Percentiles rank a stretch among this genome's conserved stretches.
phyloP scores from a whole-genome alignment of 2,888 invertebrate species.

The Bellardia pandia region DNA sequence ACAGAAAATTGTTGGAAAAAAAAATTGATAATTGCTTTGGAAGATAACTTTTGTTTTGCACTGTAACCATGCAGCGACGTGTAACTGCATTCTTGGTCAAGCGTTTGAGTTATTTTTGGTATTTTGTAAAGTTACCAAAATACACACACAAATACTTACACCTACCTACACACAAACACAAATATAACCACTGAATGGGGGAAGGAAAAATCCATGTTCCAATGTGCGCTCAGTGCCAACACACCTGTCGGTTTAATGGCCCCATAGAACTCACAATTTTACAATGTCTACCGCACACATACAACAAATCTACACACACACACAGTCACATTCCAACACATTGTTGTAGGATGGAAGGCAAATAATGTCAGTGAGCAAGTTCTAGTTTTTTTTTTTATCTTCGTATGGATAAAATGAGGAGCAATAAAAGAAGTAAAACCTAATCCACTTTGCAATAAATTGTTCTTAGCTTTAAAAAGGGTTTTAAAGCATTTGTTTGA shows the following conservation, averaged over 20 bases:
- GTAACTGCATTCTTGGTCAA: slow-evolving; percentile 69
- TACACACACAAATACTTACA: neutral
- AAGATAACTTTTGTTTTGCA: slow-evolving; percentile 14
- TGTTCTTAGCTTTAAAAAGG: slow-evolving; percentile 68
- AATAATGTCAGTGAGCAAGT: slow-evolving; percentile 6
- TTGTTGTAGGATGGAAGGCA: neutral
- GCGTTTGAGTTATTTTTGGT: slow-evolving; percentile 70
- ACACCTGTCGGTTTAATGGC: slow-evolving; percentile 68
- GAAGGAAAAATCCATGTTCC: slow-evolving; percentile 59
- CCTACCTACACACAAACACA: neutral
- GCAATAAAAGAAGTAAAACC: slow-evolving; percentile 12
- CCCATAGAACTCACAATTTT: slow-evolving; percentile 44
- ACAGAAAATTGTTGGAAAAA: too few relatives aligned
- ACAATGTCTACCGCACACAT: slow-evolving; percentile 13
- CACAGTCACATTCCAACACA: neutral
- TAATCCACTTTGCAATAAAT: slow-evolving; percentile 73
- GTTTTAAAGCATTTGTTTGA: slow-evolving; percentile 56
- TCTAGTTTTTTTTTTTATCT: slow-evolving; percentile 33
- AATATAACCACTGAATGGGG: slow-evolving; percentile 49
- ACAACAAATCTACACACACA: neutral
- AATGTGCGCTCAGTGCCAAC: slow-evolving; percentile 61
- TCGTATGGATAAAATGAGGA: neutral
- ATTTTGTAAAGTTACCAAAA: slow-evolving; percentile 54
- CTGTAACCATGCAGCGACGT: slow-evolving; percentile 25
- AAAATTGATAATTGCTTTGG: too few relatives aligned